Conservation (phyloP, 2,113 vertebrate genomes). For the Xyrauchen texanus region DNA sequence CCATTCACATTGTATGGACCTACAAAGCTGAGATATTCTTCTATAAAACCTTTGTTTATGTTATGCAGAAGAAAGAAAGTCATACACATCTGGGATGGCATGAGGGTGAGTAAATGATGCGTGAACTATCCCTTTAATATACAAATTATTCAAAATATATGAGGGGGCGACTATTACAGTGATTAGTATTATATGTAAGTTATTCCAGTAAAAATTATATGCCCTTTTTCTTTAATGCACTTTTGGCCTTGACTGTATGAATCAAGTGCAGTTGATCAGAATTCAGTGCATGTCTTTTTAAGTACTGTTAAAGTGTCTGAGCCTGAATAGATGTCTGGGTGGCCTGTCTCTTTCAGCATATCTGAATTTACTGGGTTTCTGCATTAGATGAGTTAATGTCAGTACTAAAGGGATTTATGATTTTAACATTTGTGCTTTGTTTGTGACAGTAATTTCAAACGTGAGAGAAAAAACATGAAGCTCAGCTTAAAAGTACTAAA, state of each 20-base stretch:
- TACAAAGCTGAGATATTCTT: too few relatives aligned
- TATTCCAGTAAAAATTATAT: too few relatives aligned
- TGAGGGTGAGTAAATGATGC: too few relatives aligned
- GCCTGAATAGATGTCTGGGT: not conserved
- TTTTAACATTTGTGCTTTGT: conserved; percentile 4
- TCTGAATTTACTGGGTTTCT: conserved; percentile 1
- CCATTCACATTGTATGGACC: too few relatives aligned
- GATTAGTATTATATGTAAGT: too few relatives aligned
- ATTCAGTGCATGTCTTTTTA: not conserved
- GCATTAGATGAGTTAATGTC: not conserved
- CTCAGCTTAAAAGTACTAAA: conserved; percentile 21
- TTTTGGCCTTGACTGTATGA: conserved; percentile 1
- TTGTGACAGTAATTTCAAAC: not conserved
- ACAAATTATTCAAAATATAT: too few relatives aligned
- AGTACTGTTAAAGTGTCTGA: not conserved
- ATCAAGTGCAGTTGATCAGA: not conserved
- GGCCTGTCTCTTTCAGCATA: not conserved
- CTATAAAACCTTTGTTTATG: too few relatives aligned
- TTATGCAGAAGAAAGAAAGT: too few relatives aligned
- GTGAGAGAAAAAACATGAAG: not conserved
- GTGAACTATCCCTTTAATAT: too few relatives aligned
- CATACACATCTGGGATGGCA: too few relatives aligned
- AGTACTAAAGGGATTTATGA: not conserved
- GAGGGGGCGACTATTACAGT: too few relatives aligned
- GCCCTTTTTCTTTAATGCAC: too few relatives aligned